Base-by-base conservation (phyloP, 2,113 vertebrate species). In the Sebastes fasciatus region DNA sequence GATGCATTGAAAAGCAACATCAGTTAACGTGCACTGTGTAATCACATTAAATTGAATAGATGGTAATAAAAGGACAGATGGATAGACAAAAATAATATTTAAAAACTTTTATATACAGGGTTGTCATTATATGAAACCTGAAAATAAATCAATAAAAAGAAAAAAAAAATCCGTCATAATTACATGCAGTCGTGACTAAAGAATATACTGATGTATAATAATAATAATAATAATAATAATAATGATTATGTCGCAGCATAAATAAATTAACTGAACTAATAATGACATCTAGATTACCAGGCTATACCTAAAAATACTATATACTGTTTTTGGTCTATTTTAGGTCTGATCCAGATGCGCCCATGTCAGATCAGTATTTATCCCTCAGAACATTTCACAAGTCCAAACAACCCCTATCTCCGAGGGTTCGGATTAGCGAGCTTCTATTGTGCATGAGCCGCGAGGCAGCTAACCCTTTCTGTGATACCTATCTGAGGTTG, bases 401-500 rank as follows among this genome's bases (percentile, higher is more conserved):
- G 85, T 89, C 89, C 89, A 88, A 90, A 80, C 84, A 80, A 61
- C 80, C 72, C 84, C 84, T 74, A n/a, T 79, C 52, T 77, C 86
- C 52, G 82, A 89, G 84, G 69, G 72, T 78, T 86, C 3, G 83
- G 89, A 91, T 91, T 88, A 87, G 61, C 10, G 3, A 79, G 85
- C 71, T 82, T 87, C 83, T 55, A 54, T 80, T 82, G 86, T 75
- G 84, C 82, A 79, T 86, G 89, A 90, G 83, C 85, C 74, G 76
- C 11, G 80, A 93, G 86, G 90, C 87, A 19, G 81, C 85, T 87
- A 69, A 93, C 89, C 89, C 88, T 83, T 90, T 86, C 83, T 88
- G 76, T 82, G 84, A 85, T 92, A 82, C 89, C 88, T 68, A 81
- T 89, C 86, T 78, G 58, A 91, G 91, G 91, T 93, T 89, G 85